These are phyloP conservation scores for Myotis lucifugus DNA, from an alignment of 2,113 vertebrate species.

Conservation along the genomic window DNA sequence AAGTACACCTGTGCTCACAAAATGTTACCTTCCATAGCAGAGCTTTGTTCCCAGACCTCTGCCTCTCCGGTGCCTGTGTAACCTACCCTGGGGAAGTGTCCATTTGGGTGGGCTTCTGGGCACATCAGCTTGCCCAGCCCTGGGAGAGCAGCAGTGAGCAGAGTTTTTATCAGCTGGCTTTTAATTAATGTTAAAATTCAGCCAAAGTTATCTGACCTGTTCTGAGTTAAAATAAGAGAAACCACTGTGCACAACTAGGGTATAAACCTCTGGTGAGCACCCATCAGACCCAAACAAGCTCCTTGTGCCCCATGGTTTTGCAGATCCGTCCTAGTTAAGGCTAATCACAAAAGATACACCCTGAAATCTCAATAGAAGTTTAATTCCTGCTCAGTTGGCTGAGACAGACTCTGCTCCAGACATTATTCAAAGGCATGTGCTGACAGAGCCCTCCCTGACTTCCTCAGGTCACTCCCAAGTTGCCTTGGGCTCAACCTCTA, in stretches of 20 bases:
- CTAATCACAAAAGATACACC: not conserved
- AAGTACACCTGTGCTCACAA: not conserved
- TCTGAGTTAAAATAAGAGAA: conserved; percentile 21
- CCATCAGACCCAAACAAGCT: not conserved
- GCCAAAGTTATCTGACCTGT: not conserved
- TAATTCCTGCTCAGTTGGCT: not conserved
- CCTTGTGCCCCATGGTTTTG: not conserved
- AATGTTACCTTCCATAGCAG: not conserved
- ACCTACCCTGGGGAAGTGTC: not conserved
- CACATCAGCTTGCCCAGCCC: not conserved
- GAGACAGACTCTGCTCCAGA: not conserved
- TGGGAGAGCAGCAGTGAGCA: not conserved
- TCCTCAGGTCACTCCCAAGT: not conserved
- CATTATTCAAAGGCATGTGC: not conserved
- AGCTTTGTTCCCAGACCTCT: not conserved
- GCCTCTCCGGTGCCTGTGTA: not conserved
- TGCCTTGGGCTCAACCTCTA: not conserved
- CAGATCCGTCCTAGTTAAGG: not conserved
- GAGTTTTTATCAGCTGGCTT: not conserved
- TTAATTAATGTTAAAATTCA: conserved; percentile 25
- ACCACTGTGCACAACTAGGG: not conserved
- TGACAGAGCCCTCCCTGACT: not conserved
- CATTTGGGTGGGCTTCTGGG: not conserved
- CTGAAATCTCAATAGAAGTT: not conserved
- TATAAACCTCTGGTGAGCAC: not conserved